Evolutionary conservation across 2,113 vertebrate genomes (phyloP), one percentile per base, ranked within the genome.

Genomic region (Nettapus auritus): DNA sequence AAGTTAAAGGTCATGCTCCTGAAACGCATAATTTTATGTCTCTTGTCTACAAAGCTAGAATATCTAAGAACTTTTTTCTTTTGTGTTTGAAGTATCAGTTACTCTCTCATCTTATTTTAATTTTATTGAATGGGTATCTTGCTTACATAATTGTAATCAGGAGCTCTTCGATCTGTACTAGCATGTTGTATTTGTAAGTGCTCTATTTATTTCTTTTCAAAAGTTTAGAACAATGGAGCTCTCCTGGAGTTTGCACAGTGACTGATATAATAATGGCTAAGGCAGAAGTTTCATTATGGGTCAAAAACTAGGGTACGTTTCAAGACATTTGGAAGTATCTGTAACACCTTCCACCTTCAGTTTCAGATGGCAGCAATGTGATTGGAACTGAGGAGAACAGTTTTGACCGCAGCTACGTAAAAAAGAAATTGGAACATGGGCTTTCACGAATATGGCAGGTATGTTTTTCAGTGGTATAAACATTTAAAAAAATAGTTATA

Each of bases 361-460:
- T 98, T 98, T 95, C 95, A 98, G 98, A 98, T 95, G 97, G 98
- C 78, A 98, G 60, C 89, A 98, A 80, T 56, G 95, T 93, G 38
- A 53, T 96, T 42, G 96, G 94, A 79, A 68, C 98, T 3, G 99
- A 99, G 79, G 99, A 99, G 95, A 96, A 97, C 36, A 98, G 97
- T 79, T 99, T 99, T 97, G 99, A 99, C 96, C 99, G 98, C 86
- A 99, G 98, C 94, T 99, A 99, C 13, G 98, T 99, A n/a, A 99
- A 99, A 97, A 99, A 99, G 98, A 99, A 99, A 88, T 96, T 99
- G 81, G 99, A 99, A 88, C 99, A 99, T 3, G 99, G 99, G 48
- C 98, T 99, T 79, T 98, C 99, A 8, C 97, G 99, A 63, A 99
- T 99, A 97, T 99, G 99, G 99, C 99, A 99, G 99, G 99, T 99